A percentile compares a stretch with the other conserved stretches of the same genome.
Evolutionary conservation across 1,140 invertebrate genomes (phyloP).

Genomic region (Cydia fagiglandana): DNA sequence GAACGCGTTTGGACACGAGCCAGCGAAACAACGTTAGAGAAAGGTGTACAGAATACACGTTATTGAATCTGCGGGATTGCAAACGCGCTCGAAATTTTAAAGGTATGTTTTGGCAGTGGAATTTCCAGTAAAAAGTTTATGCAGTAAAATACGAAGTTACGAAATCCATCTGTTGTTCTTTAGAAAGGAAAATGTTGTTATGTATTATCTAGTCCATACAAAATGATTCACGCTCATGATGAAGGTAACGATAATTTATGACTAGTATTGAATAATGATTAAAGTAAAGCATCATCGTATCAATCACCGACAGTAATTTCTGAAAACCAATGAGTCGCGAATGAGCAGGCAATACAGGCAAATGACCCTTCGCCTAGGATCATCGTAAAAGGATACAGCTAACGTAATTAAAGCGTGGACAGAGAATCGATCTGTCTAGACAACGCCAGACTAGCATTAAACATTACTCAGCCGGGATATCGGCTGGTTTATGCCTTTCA

Average conservation of each 20-base stretch:
- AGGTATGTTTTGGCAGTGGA: neutral
- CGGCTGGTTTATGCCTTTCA: conserved; percentile 10
- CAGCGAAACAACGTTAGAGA: conserved; percentile 16
- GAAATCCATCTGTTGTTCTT: no score
- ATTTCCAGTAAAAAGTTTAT: neutral
- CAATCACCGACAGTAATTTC: neutral
- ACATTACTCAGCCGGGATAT: conserved; percentile 39
- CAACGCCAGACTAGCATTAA: conserved; percentile 48
- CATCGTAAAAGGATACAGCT: conserved; percentile 35
- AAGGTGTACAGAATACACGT: conserved; percentile 18
- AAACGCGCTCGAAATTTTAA: neutral
- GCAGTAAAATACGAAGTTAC: no score
- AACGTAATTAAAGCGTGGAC: conserved; percentile 50
- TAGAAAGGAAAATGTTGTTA: neutral
- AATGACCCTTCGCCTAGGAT: conserved; percentile 13
- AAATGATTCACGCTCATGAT: neutral
- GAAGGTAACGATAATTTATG: neutral
- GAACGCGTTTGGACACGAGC: conserved; percentile 3
- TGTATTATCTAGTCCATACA: neutral
- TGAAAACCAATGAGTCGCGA: conserved; percentile 11
- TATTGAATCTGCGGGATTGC: neutral
- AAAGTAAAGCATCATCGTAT: neutral
- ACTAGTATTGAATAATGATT: neutral
- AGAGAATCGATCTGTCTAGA: conserved; percentile 73
- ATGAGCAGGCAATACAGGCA: conserved; percentile 21